Conservation (phyloP, 2,888 invertebrate species). For the Ferdinandea cuprea region DNA sequence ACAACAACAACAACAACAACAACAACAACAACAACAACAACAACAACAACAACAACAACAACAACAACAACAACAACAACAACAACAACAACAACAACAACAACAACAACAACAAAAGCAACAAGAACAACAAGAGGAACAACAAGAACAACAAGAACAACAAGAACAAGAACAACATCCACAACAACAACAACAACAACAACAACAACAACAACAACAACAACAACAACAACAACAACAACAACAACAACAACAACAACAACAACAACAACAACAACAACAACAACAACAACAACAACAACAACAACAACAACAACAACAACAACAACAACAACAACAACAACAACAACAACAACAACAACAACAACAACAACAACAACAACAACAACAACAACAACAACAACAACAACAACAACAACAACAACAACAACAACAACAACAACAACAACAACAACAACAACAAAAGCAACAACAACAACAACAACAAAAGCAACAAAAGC, state of each 20-base stretch:
- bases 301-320: constrained; percentile 6
- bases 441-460: neutral
- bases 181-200: neutral
- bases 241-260: too few relatives aligned
- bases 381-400: neutral
- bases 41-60: constrained; percentile 17
- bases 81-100: constrained; percentile 10
- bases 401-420: neutral
- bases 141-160: too few relatives aligned
- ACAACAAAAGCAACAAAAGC: constrained; percentile 50
- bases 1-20: constrained; percentile 13
- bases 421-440: neutral
- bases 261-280: too few relatives aligned
- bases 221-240: constrained; percentile 20
- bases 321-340: constrained; percentile 22
- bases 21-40: constrained; percentile 11
- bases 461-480: neutral
- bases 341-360: too few relatives aligned
- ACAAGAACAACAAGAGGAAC: constrained; percentile 6
- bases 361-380: neutral
- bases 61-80: constrained; percentile 19
- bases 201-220: too few relatives aligned
- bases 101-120: constrained; percentile 16
- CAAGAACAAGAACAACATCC: neutral
- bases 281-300: too few relatives aligned